phyloP scores from a whole-genome alignment of 2,113 vertebrate genomes.

The Seriola rivoliana region DNA sequence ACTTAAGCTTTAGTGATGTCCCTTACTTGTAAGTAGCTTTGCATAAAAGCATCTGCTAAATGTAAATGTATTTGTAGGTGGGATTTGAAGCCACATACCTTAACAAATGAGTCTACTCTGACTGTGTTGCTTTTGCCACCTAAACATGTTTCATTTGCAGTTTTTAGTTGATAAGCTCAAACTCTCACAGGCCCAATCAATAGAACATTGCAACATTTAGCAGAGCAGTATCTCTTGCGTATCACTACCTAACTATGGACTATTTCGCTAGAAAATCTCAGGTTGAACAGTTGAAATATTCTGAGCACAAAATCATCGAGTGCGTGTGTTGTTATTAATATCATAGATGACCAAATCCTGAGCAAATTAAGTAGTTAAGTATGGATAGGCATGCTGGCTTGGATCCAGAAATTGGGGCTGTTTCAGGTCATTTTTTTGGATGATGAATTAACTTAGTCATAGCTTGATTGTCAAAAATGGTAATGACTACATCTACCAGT shows the following conservation, averaged over 20 bases:
- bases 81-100: too few relatives aligned
- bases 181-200: slow-evolving; percentile 15
- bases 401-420: neutral
- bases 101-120: rapidly evolving
- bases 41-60: too few relatives aligned
- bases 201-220: slow-evolving; percentile 28
- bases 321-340: slow-evolving; percentile 26
- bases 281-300: slow-evolving; percentile 30
- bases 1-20: too few relatives aligned
- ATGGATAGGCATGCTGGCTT: slow-evolving; percentile 1
- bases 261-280: slow-evolving; percentile 26
- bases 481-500: slow-evolving; percentile 3
- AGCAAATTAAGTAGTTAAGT: slow-evolving; percentile 22
- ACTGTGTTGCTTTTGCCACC: neutral
- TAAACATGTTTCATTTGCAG: slow-evolving; percentile 15
- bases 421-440: slow-evolving; percentile 19
- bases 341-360: slow-evolving; percentile 31
- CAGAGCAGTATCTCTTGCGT: slow-evolving; percentile 20
- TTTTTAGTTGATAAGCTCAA: neutral
- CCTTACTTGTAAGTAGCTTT: too few relatives aligned
- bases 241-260: slow-evolving; percentile 7
- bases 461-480: slow-evolving; percentile 12
- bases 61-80: too few relatives aligned
- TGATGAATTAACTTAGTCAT: neutral
- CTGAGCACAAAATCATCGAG: slow-evolving; percentile 44